Evolutionary conservation across 2,797 vertebrate genomes (phyloP), one percentile per base, ranked within the genome.

Genomic region (Chelonia mydas): DNA sequence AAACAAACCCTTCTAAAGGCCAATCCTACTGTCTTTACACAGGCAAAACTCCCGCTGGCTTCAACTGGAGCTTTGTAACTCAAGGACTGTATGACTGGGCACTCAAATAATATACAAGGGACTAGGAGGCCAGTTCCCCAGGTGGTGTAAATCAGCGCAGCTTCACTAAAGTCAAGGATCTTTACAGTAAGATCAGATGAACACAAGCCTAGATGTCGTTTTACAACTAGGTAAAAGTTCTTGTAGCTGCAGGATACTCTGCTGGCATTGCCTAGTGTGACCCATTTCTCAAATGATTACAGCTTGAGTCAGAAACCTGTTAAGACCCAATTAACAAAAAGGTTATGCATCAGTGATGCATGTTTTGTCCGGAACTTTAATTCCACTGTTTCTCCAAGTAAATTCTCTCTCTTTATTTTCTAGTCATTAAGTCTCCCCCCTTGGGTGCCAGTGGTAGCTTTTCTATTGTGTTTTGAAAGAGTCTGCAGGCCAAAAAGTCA

Each of bases 261-360:
- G 90, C 92, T 90, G 96, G 97, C 91, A 28, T 97, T 97, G 97
- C 97, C 97, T 95, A 95, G 96, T 90, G 96, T 96, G 98, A 98
- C 98, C 98, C 98, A 98, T 97, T 98, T 98, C 98, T 96, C 90
- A 96, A 97, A 96, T 95, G 97, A 98, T 97, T 98, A 97, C 98
- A 96, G 97, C 93, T 90, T 85, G 96, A 98, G 97, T 98, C 97
- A 97, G 98, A 98, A 98, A 98, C 98, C 98, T 98, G 98, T 98
- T 98, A 98, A 98, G 98, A 98, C 98, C 97, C 98, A 98, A 98
- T 98, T 98, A 98, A 98, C 97, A 98, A 98, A 98, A 98, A 98
- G 94, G 98, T 94, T 97, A 97, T 95, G 98, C 98, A 98, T 97
- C 98, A 98, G 83, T 94, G 98, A 98, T 98, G 98, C 97, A 41